These are phyloP conservation scores for Torymus tubicola DNA, from an alignment of 2,888 invertebrate species.

Conservation along the genomic window DNA sequence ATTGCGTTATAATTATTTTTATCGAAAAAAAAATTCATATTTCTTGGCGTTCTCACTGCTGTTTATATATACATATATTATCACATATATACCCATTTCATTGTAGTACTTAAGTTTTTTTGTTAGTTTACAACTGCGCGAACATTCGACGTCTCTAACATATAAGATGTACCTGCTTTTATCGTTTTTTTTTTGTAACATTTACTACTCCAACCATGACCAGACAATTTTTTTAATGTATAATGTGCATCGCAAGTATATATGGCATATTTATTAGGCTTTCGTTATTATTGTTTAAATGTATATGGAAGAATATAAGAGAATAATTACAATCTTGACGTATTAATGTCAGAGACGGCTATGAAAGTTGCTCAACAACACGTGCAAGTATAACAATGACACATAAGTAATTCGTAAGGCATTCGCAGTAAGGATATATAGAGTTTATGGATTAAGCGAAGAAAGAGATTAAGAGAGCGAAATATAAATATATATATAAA, in stretches of 20 bases:
- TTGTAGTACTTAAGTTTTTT: conserved; percentile 31
- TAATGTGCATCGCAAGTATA: background rate
- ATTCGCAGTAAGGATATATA: conserved; percentile 41
- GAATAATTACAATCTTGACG: conserved; percentile 16
- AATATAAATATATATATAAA: conserved; percentile 28
- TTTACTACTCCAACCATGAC: conserved; percentile 8
- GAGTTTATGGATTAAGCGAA: conserved; percentile 26
- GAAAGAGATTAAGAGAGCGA: conserved; percentile 5
- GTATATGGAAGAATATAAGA: conserved; percentile 8
- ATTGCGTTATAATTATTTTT: background rate
- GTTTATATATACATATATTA: conserved; percentile 12
- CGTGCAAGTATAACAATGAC: conserved; percentile 37
- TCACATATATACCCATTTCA: conserved; percentile 11
- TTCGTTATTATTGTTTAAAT: background rate
- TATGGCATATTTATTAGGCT: conserved; percentile 22
- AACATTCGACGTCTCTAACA: conserved; percentile 3
- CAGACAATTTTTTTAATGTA: conserved; percentile 6
- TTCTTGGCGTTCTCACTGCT: conserved; percentile 1
- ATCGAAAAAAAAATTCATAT: background rate
- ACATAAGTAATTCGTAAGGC: conserved; percentile 42
- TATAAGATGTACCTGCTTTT: conserved; percentile 16
- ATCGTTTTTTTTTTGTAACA: background rate
- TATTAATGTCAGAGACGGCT: background rate
- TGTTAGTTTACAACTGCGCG: background rate
- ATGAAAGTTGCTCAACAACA: conserved; percentile 36